Percentiles rank a stretch among this genome's conserved stretches.
Evolutionary conservation across 92 coral and sea anemone genomes (phyloP).

Genomic region (Phenganax subtilis): DNA sequence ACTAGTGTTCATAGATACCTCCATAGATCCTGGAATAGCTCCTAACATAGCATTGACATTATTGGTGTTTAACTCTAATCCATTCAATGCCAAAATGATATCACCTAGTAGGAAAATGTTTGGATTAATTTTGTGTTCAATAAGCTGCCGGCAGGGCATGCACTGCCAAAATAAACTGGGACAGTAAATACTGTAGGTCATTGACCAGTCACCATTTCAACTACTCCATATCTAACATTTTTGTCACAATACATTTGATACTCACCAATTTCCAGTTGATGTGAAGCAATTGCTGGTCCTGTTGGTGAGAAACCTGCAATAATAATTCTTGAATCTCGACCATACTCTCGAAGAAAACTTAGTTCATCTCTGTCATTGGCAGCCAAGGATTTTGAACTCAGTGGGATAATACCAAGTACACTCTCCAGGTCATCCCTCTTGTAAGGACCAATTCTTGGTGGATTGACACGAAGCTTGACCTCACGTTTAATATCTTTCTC

Average conservation of each 20-base stretch:
- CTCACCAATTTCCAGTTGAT: constrained; percentile 88
- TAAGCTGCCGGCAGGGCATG: background rate
- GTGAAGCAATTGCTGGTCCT: constrained; percentile 85
- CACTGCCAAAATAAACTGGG: too few species aligned
- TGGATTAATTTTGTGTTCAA: background rate
- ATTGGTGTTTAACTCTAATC: constrained; percentile 76
- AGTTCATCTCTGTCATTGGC: constrained; percentile 38
- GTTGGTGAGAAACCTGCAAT: constrained; percentile 93
- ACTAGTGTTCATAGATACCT: constrained; percentile 50
- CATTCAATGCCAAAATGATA: constrained; percentile 74
- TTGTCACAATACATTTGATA: background rate
- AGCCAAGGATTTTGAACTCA: constrained; percentile 65
- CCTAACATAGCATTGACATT: constrained; percentile 90
- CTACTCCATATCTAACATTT: background rate
- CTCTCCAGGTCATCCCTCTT: constrained; percentile 75
- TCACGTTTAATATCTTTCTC: constrained; percentile 62
- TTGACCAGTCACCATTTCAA: background rate
- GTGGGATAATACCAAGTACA: constrained; percentile 87
- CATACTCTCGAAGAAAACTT: constrained; percentile 58
- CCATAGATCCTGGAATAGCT: constrained; percentile 97
- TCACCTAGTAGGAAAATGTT: constrained; percentile 58
- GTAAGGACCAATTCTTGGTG: constrained; percentile 78
- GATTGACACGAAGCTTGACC: constrained; percentile 71
- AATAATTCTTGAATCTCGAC: constrained; percentile 65
- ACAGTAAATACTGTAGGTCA: background rate